Evolutionary conservation across 1,140 invertebrate species (phyloP).

Genomic region (Ooceraea biroi): DNA sequence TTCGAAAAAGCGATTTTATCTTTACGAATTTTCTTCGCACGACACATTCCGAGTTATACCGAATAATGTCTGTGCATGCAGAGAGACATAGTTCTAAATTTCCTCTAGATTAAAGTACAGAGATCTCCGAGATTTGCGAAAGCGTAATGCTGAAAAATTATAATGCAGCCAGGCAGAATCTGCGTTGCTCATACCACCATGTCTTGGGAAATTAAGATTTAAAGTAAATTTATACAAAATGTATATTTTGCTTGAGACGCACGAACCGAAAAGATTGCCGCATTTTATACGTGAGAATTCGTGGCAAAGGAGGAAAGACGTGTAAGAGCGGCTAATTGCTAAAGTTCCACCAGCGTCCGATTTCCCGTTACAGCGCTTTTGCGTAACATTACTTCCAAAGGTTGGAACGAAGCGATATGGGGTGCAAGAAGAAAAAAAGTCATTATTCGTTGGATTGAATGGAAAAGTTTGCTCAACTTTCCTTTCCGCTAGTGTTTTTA

Average conservation of each 20-base stretch:
- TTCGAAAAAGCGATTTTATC: neutral
- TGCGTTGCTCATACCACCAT: neutral
- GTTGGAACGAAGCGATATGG: neutral
- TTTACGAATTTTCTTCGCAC: neutral
- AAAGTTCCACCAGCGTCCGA: slow-evolving; percentile 55
- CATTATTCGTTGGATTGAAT: slow-evolving; percentile 20
- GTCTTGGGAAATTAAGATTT: neutral
- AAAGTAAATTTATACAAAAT: neutral
- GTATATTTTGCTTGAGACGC: neutral
- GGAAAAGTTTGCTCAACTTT: slow-evolving; percentile 43
- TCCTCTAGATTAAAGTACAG: neutral
- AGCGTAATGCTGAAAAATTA: neutral
- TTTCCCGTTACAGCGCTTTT: slow-evolving; percentile 15
- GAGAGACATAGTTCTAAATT: neutral
- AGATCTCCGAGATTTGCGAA: neutral
- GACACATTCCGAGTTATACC: neutral
- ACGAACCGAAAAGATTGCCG: neutral
- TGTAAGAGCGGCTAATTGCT: slow-evolving; percentile 66
- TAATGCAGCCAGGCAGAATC: neutral
- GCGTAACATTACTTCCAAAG: slow-evolving; percentile 14
- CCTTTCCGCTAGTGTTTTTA: slow-evolving; percentile 29
- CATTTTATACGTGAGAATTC: slow-evolving; percentile 8
- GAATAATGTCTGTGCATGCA: neutral
- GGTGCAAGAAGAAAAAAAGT: slow-evolving; percentile 10
- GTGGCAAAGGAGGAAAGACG: neutral